These are phyloP conservation scores for Parthenolecanium corni DNA, from an alignment of 2,888 invertebrate species.

Conservation along the genomic window DNA sequence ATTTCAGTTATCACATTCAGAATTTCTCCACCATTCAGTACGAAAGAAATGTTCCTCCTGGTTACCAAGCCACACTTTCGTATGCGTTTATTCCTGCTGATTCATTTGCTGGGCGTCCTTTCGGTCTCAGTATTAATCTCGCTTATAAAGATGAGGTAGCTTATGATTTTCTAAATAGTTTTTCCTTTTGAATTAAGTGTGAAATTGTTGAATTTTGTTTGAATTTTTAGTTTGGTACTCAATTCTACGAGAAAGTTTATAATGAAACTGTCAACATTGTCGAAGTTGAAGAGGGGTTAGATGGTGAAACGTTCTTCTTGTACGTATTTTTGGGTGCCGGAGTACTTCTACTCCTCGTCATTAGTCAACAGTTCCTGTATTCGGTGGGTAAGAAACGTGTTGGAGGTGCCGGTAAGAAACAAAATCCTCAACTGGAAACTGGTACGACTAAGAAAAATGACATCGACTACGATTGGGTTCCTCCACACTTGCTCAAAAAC, in stretches of 20 bases:
- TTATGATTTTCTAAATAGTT: constrained; percentile 11
- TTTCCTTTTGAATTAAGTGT: neutral
- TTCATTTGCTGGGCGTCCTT: constrained; percentile 91
- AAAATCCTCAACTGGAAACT: constrained; percentile 57
- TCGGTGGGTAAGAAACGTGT: constrained; percentile 68
- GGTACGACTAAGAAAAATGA: constrained; percentile 80
- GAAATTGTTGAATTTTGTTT: neutral
- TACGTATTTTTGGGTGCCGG: constrained; percentile 89
- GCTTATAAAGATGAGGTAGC: constrained; percentile 71
- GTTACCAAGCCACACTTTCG: constrained; percentile 85
- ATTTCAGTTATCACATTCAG: constrained; percentile 95
- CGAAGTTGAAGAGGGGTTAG: constrained; percentile 92
- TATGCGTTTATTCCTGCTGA: constrained; percentile 94
- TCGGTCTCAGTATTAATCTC: constrained; percentile 85
- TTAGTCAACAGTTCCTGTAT: constrained; percentile 76
- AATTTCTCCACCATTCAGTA: constrained; percentile 89
- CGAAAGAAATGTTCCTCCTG: constrained; percentile 76
- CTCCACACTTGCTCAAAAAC: constrained; percentile 67
- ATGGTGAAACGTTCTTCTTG: constrained; percentile 97
- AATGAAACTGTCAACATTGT: constrained; percentile 94
- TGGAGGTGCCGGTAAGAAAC: constrained; percentile 47
- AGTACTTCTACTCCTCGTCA: constrained; percentile 71
- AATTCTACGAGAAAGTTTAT: constrained; percentile 80
- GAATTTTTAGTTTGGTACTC: constrained; percentile 48
- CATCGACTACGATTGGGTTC: constrained; percentile 98